phyloP scores from a whole-genome alignment of 2,888 invertebrate species.

The Shargacucullia verbasci region DNA sequence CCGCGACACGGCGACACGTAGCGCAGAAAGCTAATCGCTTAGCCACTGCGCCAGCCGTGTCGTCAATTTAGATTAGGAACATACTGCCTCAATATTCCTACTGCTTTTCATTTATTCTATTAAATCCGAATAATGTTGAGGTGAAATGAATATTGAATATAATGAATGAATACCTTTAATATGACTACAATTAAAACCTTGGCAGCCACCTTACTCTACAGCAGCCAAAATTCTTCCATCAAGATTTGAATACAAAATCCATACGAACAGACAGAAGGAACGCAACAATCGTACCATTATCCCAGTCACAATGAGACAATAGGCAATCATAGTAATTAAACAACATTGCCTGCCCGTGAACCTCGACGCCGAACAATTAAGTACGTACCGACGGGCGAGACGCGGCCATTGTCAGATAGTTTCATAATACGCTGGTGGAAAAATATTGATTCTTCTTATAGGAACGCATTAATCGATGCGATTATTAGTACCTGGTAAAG shows the following conservation, averaged over 20 bases:
- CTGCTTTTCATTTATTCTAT: no score
- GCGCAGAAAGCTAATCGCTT: no score
- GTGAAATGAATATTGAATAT: no score
- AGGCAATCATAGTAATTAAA: constrained; percentile 70
- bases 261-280: constrained; percentile 17
- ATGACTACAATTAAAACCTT: no score
- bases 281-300: constrained; percentile 38
- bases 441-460: constrained; percentile 34
- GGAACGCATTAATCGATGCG: constrained; percentile 19
- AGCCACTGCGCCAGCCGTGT: no score
- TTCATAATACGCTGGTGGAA: constrained; percentile 36
- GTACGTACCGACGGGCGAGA: constrained; percentile 24
- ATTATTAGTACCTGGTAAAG: constrained; percentile 11
- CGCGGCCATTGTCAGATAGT: constrained; percentile 51
- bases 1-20: no score
- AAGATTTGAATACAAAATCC: constrained; percentile 28
- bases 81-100: no score
- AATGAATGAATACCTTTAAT: no score
- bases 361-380: constrained; percentile 41
- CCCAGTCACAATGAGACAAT: constrained; percentile 74
- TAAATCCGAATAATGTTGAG: no score
- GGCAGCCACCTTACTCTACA: not conserved
- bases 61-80: no score
- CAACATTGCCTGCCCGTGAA: constrained; percentile 39
- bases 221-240: constrained; percentile 1